These are phyloP conservation scores for Solenopsis fugax DNA, from an alignment of 1,140 invertebrate genomes.

Conservation along the genomic window DNA sequence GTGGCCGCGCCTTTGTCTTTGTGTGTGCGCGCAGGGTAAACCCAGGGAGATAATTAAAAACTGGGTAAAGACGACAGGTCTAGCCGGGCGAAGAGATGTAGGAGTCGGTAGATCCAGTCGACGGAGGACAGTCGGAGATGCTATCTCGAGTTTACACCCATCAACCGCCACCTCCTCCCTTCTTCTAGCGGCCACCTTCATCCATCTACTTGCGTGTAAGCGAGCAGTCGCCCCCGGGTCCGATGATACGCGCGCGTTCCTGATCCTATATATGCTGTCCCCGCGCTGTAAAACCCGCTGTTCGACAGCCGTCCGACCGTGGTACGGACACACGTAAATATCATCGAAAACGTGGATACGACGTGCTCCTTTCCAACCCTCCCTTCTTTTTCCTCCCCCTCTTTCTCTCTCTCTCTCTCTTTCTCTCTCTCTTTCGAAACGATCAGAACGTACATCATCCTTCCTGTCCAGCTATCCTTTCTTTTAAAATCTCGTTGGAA, in stretches of 20 bases:
- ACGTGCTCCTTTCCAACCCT: not conserved
- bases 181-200: constrained; percentile 71
- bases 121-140: constrained; percentile 70
- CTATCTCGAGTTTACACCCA: constrained; percentile 81
- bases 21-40: constrained; percentile 28
- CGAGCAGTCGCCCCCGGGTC: constrained; percentile 64
- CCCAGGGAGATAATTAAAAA: constrained; percentile 72
- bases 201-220: constrained; percentile 78
- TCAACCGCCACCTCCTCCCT: constrained; percentile 77
- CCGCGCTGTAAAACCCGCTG: constrained; percentile 71
- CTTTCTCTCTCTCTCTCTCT: too few relatives aligned
- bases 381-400: too few relatives aligned
- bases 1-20: constrained; percentile 67
- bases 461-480: constrained; percentile 41
- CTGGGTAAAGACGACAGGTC: constrained; percentile 62
- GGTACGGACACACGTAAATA: constrained; percentile 71
- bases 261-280: constrained; percentile 40
- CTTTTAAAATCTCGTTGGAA: constrained; percentile 66
- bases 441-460: constrained; percentile 55
- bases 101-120: constrained; percentile 67
- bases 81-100: constrained; percentile 56
- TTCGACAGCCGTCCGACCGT: constrained; percentile 72
- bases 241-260: constrained; percentile 63
- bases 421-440: not conserved
- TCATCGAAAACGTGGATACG: constrained; percentile 70